Base-by-base conservation (phyloP, 2,888 invertebrate species). In the Autographa gamma region DNA sequence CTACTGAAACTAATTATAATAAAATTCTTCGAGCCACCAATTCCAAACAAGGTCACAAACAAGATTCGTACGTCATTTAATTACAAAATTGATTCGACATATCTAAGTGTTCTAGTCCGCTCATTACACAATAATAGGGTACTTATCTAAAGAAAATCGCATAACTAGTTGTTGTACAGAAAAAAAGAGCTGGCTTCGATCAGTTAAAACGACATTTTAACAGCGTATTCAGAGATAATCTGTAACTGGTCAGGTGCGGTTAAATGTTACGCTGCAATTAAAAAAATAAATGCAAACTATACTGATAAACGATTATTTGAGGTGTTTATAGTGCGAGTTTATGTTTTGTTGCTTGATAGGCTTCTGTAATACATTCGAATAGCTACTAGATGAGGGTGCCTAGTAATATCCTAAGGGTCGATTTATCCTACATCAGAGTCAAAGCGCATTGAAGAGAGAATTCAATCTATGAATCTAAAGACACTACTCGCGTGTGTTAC, bases 171-270 rank as follows among this genome's bases (percentile, higher is more conserved):
- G 74, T 73, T 71, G 70, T 63, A 75, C 71, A 79, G 80, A 85
- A 83, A 88, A 87, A 88, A 88, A 84, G 88, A 88, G 83, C 88
- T 87, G 88, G 87, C 87, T 84, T 85, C 79, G 80, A 88, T 85
- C 80, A 80, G 74, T 84, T 81, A 78, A 83, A 84, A 80, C 84
- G 83, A 86, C 84, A 84, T 86, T 83, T 83, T 82, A 85, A 80
- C 82, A 81, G 77, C 75, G 80, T 83, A 82, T 82, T 85, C 75
- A 82, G 75, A 77, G 85, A 83, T 83, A 76, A 83, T 84, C 83
- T 80, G n/a, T 67, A 60, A 74, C 60, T 71, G 67, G 84, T 81
- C 83, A 83, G 83, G 83, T 82, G 83, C 68, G 72, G 77, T 61
- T 69, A 18, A 68, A 74, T 74, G 67, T 76, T 73, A 60, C 68